phyloP scores from a whole-genome alignment of 1,140 invertebrate species.

The Marisa cornuarietis region DNA sequence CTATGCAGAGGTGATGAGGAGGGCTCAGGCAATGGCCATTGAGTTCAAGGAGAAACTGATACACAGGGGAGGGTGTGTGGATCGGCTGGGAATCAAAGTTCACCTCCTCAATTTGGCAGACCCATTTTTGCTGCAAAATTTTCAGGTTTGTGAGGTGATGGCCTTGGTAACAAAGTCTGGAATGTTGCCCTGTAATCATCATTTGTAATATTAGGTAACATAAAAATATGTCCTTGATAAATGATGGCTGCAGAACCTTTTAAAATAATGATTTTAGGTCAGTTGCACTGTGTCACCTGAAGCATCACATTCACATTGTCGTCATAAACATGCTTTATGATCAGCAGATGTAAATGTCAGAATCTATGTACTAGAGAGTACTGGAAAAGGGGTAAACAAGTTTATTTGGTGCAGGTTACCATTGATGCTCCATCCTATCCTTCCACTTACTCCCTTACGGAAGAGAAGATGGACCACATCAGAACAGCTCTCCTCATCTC shows the following conservation, averaged over 20 bases:
- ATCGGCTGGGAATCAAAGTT: constrained; percentile 46
- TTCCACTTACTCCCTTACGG: constrained; percentile 37
- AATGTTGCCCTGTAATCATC: too few relatives aligned
- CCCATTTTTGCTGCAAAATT: constrained; percentile 18
- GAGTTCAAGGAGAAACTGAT: constrained; percentile 43
- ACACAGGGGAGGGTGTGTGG: constrained; percentile 47
- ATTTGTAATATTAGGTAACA: too few relatives aligned
- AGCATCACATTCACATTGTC: too few relatives aligned
- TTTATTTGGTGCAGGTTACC: constrained; percentile 20
- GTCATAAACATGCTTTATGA: too few relatives aligned
- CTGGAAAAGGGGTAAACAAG: background rate
- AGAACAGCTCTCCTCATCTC: constrained; percentile 38
- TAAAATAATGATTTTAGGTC: too few relatives aligned
- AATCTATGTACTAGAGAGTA: too few relatives aligned
- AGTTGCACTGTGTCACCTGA: too few relatives aligned
- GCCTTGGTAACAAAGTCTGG: too few relatives aligned
- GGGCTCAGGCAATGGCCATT: constrained; percentile 28
- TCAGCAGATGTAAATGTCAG: too few relatives aligned
- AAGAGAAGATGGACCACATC: constrained; percentile 41
- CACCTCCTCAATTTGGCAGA: constrained; percentile 39
- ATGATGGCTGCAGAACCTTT: too few relatives aligned
- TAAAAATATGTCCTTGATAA: too few relatives aligned
- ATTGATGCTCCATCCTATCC: constrained; percentile 40
- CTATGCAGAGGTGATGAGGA: constrained; percentile 5
- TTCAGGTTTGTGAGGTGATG: constrained; percentile 20